Evolutionary conservation across 1,140 invertebrate species (phyloP).

Genomic region (Andricus grossulariae): DNA sequence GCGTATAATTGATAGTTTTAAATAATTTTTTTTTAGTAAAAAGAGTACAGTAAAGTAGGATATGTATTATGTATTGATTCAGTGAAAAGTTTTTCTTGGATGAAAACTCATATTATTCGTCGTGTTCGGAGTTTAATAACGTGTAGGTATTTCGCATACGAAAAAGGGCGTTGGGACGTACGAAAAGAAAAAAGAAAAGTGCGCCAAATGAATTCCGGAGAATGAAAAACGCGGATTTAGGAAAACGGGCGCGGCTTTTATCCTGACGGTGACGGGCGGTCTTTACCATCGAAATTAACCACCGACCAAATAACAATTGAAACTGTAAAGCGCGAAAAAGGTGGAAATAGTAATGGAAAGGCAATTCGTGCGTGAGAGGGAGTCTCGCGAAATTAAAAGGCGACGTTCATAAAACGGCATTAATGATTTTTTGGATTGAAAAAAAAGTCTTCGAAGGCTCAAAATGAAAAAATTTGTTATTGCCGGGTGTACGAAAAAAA

Average conservation of each 20-base stretch:
- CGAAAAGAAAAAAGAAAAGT: constrained; percentile 20
- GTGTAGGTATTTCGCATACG: not conserved
- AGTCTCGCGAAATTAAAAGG: constrained; percentile 6
- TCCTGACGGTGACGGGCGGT: not conserved
- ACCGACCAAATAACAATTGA: constrained; percentile 9
- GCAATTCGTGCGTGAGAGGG: constrained; percentile 1
- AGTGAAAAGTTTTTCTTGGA: constrained; percentile 9
- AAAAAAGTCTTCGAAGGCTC: no score
- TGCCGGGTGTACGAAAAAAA: no score
- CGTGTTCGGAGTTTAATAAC: constrained; percentile 5
- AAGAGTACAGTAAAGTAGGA: no score
- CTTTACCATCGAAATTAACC: constrained; percentile 17
- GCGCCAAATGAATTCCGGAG: constrained; percentile 4
- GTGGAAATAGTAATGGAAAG: not conserved
- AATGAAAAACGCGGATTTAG: not conserved
- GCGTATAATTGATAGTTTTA: no score
- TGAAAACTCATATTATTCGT: not conserved
- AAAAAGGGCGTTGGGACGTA: constrained; percentile 1
- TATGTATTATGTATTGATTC: no score
- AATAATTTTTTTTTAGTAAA: no score
- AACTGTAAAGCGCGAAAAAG: constrained; percentile 23
- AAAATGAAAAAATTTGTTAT: no score
- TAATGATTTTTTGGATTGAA: not conserved
- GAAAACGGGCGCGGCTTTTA: constrained; percentile 7
- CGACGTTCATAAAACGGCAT: constrained; percentile 3